These are phyloP conservation scores for Sciurus vulgaris DNA, from an alignment of 2,797 vertebrate species.

Conservation along the genomic window DNA sequence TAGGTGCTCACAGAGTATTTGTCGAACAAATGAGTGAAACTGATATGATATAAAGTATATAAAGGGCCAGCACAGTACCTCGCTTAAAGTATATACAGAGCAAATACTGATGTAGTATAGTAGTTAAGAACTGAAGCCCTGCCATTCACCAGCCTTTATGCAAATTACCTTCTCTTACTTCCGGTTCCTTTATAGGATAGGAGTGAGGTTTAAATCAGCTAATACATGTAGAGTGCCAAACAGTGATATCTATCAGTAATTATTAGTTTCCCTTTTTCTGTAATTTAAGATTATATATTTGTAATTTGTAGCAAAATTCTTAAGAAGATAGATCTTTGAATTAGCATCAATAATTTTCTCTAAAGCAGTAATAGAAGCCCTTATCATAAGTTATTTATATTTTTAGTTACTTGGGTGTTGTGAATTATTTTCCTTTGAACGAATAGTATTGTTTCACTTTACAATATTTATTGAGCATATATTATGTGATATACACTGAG, in stretches of 20 bases:
- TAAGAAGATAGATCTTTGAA: background rate
- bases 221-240: background rate
- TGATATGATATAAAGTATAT: background rate
- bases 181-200: background rate
- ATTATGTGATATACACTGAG: background rate
- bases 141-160: background rate
- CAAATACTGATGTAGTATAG: background rate
- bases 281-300: background rate
- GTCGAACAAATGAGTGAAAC: background rate
- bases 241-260: background rate
- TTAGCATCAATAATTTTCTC: background rate
- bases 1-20: background rate
- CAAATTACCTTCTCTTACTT: background rate
- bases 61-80: background rate
- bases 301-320: slow-evolving; percentile 17
- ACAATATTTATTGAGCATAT: background rate
- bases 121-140: background rate
- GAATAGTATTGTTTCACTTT: background rate
- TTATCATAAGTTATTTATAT: background rate
- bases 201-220: background rate
- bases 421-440: slow-evolving; percentile 27
- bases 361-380: background rate
- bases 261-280: background rate
- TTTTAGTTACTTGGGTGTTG: slow-evolving; percentile 25
- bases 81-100: background rate